phyloP scores from a whole-genome alignment of 2,797 vertebrate genomes.

The Eptatretus atami region DNA sequence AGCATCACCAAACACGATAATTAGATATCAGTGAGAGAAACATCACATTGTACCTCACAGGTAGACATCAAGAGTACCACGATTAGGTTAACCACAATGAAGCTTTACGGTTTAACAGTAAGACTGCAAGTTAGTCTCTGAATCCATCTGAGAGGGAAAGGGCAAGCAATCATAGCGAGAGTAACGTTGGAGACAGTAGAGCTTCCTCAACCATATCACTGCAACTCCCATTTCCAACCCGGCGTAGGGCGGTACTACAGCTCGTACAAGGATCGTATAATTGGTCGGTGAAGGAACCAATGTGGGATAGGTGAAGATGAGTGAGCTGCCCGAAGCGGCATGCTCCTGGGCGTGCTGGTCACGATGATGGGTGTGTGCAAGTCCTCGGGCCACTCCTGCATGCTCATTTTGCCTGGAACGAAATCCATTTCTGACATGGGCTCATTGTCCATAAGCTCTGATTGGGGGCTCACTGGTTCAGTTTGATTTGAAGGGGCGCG shows the following conservation, averaged over 20 bases:
- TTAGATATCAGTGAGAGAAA: no score
- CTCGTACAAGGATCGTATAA: no score
- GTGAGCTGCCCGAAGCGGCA: neutral
- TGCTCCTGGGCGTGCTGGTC: conserved; percentile 2
- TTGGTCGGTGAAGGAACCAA: neutral
- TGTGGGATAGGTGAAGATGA: conserved; percentile 3
- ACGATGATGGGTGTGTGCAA: neutral
- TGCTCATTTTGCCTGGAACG: neutral
- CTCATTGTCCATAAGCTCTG: neutral
- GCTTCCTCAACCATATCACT: conserved; percentile 1
- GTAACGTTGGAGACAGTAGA: neutral
- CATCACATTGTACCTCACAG: no score
- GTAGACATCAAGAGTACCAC: no score
- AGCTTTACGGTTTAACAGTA: neutral
- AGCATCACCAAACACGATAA: no score
- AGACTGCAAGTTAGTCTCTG: neutral
- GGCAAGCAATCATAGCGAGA: neutral
- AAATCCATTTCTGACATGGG: neutral
- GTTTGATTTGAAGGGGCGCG: conserved; percentile 2
- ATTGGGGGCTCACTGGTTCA: neutral
- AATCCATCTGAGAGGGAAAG: neutral
- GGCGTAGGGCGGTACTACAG: neutral
- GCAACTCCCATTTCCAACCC: neutral
- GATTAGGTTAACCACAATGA: no score
- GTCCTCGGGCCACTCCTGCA: conserved; percentile 3